These are phyloP conservation scores for Dermolepida albohirtum DNA, from an alignment of 2,888 invertebrate genomes.

Conservation along the genomic window DNA sequence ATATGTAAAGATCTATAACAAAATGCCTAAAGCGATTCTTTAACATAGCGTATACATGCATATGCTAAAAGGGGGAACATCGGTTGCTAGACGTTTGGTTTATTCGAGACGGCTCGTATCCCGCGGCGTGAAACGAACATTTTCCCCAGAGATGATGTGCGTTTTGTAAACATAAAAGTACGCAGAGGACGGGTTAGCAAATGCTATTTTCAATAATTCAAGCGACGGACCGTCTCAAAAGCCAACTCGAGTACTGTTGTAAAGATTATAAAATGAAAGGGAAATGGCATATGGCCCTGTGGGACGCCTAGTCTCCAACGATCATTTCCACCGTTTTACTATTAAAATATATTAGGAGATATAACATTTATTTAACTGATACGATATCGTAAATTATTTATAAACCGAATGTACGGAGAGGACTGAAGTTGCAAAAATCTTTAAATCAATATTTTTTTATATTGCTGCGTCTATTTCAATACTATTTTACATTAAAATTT, in stretches of 20 bases:
- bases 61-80: background rate
- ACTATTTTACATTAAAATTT: too few species aligned
- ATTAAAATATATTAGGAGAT: conserved; percentile 13
- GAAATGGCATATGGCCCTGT: conserved; percentile 8
- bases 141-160: conserved; percentile 2
- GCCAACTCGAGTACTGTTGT: conserved; percentile 12
- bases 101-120: background rate
- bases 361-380: conserved; percentile 15
- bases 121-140: conserved; percentile 12
- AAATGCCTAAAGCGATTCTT: too few species aligned
- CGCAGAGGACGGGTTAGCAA: conserved; percentile 19
- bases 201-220: conserved; percentile 34
- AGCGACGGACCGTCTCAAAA: conserved; percentile 8
- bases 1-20: too few species aligned
- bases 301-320: conserved; percentile 23
- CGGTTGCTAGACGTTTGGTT: background rate
- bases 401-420: background rate
- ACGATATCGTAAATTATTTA: background rate
- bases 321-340: conserved; percentile 17
- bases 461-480: too few species aligned
- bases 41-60: background rate
- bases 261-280: conserved; percentile 28
- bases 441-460: too few species aligned
- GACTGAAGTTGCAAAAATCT: background rate
- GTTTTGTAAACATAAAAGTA: conserved; percentile 14